Base-by-base conservation (phyloP, 2,113 vertebrate genomes). In the Tachysurus fulvidraco region DNA sequence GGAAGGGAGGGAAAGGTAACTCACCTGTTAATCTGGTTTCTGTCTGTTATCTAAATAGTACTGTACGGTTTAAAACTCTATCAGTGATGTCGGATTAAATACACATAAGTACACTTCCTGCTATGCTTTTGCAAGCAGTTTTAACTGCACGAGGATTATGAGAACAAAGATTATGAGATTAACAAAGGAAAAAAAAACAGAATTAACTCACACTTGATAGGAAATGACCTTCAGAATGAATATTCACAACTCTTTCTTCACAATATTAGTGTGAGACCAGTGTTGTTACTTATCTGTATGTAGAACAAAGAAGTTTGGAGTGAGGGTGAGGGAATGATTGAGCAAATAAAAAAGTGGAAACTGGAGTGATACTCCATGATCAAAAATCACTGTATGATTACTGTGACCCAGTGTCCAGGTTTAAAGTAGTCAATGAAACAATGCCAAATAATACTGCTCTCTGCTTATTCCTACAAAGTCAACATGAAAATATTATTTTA, bases 31-130 rank as follows among this genome's bases (percentile, higher is more conserved):
- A 77, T 77, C 50, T 77, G 79, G 52, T 59, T 81, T 81, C 11
- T 60, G 78, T 4, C 55, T 60, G 28, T 60, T 60, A 60, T 81
- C 55, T 44, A 59, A 30, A 41, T 81, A 41, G 30, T 80, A 36
- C 9, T 30, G 25, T 54, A 54, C 76, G 30, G n/a, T 52, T 50
- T 57, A 50, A 81, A 84, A 50, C 81, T 16, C 2, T 54, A 78
- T 85, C n/a, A 85, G 59, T 8, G 12, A 73, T 44, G 55, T 10
- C 28, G n/a, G 54, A 28, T n/a, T 60, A 84, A 74, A 84, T 30
- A 73, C 73, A 64, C 80, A 71, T 2, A 74, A 46, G 71, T 59
- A 41, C 41, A 65, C 65, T 87, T 87, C 78, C 79, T 87, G 86
- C 28, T 73, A 17, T 62, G 41, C 52, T 52, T 86, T 54, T 25